These are phyloP conservation scores for Pemphigus obesinymphae DNA, from an alignment of 1,140 invertebrate species.

Conservation along the genomic window DNA sequence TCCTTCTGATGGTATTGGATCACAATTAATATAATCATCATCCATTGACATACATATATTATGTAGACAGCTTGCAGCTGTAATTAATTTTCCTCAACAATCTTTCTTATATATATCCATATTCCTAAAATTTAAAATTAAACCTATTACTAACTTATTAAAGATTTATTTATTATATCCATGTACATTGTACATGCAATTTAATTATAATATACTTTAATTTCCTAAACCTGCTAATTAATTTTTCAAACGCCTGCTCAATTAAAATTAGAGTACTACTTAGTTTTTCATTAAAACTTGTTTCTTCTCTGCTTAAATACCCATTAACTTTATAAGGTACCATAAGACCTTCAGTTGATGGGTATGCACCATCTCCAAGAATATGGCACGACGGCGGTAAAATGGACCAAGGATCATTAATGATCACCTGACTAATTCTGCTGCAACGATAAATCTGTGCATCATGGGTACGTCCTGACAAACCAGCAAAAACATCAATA, in stretches of 20 bases:
- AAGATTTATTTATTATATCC: background rate
- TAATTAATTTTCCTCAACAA: background rate
- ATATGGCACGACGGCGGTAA: background rate
- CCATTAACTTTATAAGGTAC: background rate
- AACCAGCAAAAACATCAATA: conserved; percentile 7
- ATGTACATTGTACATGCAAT: background rate
- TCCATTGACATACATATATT: background rate
- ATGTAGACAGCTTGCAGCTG: background rate
- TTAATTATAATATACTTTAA: background rate
- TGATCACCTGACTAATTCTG: background rate
- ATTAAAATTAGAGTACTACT: background rate
- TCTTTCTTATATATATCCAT: background rate
- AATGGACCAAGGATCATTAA: background rate
- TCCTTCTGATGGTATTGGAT: background rate
- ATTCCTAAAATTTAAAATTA: background rate
- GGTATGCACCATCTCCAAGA: background rate
- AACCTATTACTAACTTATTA: background rate
- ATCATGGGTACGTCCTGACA: background rate
- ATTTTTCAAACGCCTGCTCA: background rate
- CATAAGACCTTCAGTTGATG: background rate
- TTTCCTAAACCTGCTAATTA: conserved; percentile 3
- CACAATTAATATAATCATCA: background rate
- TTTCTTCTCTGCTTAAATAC: background rate
- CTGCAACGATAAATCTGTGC: background rate
- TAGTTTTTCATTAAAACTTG: background rate